Evolutionary conservation across 2,888 invertebrate species (phyloP).

Genomic region (Drosophila ochracea): DNA sequence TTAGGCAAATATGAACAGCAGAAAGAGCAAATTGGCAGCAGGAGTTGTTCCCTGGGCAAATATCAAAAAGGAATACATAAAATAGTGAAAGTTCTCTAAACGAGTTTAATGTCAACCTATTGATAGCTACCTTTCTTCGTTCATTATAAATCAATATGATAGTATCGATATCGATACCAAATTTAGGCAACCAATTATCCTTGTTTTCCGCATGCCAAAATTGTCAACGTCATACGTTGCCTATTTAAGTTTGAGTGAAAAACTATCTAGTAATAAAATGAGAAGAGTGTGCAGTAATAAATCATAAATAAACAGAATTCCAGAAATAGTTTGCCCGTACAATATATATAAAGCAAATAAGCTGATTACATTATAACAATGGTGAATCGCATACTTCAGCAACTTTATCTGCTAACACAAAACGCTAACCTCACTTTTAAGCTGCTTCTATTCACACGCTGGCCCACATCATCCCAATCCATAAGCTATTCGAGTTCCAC

Average conservation of each 20-base stretch:
- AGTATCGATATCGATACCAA: not conserved
- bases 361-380: conserved; percentile 51
- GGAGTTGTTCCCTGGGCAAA: not conserved
- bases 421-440: conserved; percentile 36
- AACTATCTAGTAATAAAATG: conserved; percentile 1
- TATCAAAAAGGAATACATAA: not conserved
- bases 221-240: not conserved
- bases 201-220: not conserved
- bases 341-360: conserved; percentile 29
- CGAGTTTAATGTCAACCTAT: not conserved
- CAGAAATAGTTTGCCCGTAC: not conserved
- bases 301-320: conserved; percentile 13
- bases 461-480: not conserved
- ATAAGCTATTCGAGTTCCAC: conserved; percentile 1
- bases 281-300: conserved; percentile 14
- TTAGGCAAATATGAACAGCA: not conserved
- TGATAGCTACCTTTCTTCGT: not conserved
- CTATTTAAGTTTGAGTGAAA: not conserved
- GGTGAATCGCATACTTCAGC: conserved; percentile 37
- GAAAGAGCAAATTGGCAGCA: conserved; percentile 8
- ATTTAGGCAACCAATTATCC: not conserved
- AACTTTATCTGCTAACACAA: conserved; percentile 7
- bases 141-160: not conserved
- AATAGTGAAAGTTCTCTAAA: too few relatives aligned
- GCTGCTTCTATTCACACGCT: conserved; percentile 22